Evolutionary conservation across 1,140 invertebrate genomes (phyloP), one percentile per base, ranked within the genome.

Genomic region (Ephestia elutella): DNA sequence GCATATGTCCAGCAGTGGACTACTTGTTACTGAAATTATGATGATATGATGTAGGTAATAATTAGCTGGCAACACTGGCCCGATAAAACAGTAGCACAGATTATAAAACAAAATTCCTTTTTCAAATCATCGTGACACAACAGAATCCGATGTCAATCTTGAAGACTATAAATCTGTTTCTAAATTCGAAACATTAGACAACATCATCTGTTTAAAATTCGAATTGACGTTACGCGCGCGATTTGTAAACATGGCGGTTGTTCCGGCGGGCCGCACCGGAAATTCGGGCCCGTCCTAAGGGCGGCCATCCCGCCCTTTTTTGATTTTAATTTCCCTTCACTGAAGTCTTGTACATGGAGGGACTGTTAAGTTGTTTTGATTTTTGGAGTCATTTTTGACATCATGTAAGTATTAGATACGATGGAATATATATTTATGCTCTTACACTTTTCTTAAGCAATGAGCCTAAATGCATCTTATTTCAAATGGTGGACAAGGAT

Each of bases 201-300:
- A 10, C 38, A 15, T 44, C 13, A 44, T 62, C 80, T 81, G 69
- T 64, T 87, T 85, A 86, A 85, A 80, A 85, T 87, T 82, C 82
- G 63, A 75, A 55, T 62, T 73, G 76, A 73, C 68, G 73, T 75
- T 82, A 78, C 67, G 70, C 74, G 73, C 78, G 76, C 82, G 77
- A 81, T 87, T 86, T 81, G 82, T 85, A 87, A 87, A 87, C 84
- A 87, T 87, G 82, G 77, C 81, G 75, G 60, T 62, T 65, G 68
- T 71, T 86, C 83, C 83, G 81, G 80, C 70, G 74, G 83, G 83
- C 78, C 75, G 77, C 77, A 75, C 72, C 84, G 84, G 84, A 87
- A 87, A 87, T 87, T 86, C 80, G 72, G 72, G 71, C 75, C 74
- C 78, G 69, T 78, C 73, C 64, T 61, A 48, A 70, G 75, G 74